Conservation (phyloP, 1,140 invertebrate species). For the Cephus cinctus region DNA sequence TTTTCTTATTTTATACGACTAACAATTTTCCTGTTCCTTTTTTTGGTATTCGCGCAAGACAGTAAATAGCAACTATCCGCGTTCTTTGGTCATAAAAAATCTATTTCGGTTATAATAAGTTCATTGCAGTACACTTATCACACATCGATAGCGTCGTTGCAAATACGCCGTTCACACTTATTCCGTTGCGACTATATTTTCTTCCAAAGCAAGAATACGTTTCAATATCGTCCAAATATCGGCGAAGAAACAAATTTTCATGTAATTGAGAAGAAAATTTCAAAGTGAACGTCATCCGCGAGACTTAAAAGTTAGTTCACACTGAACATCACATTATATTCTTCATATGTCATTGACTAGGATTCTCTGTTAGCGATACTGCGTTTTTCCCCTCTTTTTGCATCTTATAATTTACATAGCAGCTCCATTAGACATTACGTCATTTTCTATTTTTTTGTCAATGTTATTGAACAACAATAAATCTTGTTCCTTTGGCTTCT, state of each 20-base stretch:
- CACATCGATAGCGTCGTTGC: background rate
- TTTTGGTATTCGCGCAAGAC: too few species aligned
- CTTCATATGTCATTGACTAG: slow-evolving; percentile 11
- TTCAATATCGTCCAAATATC: too few species aligned
- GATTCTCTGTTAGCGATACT: background rate
- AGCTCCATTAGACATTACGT: slow-evolving; percentile 10
- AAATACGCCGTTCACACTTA: background rate
- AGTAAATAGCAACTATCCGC: too few species aligned
- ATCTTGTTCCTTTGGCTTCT: slow-evolving; percentile 28
- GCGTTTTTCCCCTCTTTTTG: background rate
- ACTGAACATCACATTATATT: slow-evolving; percentile 5
- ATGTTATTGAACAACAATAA: slow-evolving; percentile 34
- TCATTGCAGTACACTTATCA: background rate
- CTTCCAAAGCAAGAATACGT: too few species aligned
- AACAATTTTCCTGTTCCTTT: slow-evolving; percentile 5
- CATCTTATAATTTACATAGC: slow-evolving; percentile 8
- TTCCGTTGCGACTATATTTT: background rate
- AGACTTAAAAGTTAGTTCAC: slow-evolving; percentile 10
- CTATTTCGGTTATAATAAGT: background rate
- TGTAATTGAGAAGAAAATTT: background rate
- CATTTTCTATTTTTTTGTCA: slow-evolving; percentile 13
- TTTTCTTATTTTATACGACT: slow-evolving; percentile 7
- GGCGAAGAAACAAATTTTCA: too few species aligned
- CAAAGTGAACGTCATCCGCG: background rate
- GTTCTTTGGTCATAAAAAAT: slow-evolving; percentile 2